A percentile compares a stretch with the other conserved stretches of the same genome.
Evolutionary conservation across 2,113 vertebrate genomes (phyloP).

Genomic region (Apteryx mantelli): DNA sequence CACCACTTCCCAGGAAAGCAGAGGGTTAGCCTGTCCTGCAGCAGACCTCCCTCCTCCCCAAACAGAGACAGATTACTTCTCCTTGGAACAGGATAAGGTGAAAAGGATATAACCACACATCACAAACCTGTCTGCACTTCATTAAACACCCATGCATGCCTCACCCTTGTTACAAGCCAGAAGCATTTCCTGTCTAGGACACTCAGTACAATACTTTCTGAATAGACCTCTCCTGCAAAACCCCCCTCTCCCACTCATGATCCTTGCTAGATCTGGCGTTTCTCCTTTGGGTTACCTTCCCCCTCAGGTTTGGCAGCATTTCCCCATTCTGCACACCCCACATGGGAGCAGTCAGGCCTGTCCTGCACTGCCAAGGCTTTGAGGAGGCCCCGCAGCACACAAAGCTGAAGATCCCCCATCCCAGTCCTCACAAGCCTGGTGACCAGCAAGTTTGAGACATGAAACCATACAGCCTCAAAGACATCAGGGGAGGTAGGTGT

Average conservation of each 20-base stretch:
- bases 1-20: not conserved
- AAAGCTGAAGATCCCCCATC: not conserved
- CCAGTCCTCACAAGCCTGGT: not conserved
- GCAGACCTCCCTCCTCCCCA: not conserved
- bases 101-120: not conserved
- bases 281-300: not conserved
- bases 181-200: not conserved
- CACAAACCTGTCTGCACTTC: not conserved
- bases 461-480: not conserved
- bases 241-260: not conserved
- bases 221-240: not conserved
- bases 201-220: not conserved
- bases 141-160: not conserved
- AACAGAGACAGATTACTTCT: not conserved
- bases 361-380: not conserved
- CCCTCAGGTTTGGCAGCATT: not conserved
- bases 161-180: not conserved
- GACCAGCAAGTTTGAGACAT: not conserved
- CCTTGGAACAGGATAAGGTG: not conserved
- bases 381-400: not conserved
- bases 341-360: not conserved
- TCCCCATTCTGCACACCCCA: not conserved
- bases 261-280: not conserved
- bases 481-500: not conserved
- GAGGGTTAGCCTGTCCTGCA: not conserved